These are phyloP conservation scores for Lordiphosa fenestrarum DNA, from an alignment of 2,888 invertebrate species.

Conservation along the genomic window DNA sequence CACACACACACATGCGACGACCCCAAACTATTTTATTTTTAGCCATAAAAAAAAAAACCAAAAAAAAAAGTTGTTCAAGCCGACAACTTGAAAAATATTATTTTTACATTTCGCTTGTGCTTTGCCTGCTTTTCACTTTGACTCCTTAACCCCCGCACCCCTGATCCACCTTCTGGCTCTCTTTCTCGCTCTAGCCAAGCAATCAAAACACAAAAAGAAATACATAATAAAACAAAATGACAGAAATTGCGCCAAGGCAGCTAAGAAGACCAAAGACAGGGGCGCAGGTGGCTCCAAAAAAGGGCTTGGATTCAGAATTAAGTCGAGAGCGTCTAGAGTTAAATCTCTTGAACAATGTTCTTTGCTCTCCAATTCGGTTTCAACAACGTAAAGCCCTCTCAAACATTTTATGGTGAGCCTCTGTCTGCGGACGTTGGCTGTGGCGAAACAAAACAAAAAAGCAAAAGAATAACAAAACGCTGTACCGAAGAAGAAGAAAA, in stretches of 20 bases:
- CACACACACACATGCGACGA: conserved; percentile 30
- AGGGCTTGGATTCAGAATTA: too few species aligned
- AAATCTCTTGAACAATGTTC: too few species aligned
- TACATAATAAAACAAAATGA: conserved; percentile 46
- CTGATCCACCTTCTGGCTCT: neutral
- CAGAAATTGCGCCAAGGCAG: conserved; percentile 53
- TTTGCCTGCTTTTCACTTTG: conserved; percentile 61
- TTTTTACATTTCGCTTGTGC: conserved; percentile 68
- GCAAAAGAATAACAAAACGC: conserved; percentile 44
- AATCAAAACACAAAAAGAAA: conserved; percentile 35
- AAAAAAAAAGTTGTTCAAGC: conserved; percentile 62
- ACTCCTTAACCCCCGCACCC: conserved; percentile 58
- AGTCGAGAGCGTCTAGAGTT: too few species aligned
- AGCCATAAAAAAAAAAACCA: conserved; percentile 36
- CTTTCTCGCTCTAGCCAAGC: conserved; percentile 2
- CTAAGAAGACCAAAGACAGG: conserved; percentile 16
- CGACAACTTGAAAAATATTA: conserved; percentile 70
- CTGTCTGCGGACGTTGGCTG: conserved; percentile 26
- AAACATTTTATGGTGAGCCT: conserved; percentile 12
- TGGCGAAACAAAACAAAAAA: conserved; percentile 49
- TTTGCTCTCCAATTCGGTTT: too few species aligned
- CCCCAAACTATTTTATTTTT: conserved; percentile 70
- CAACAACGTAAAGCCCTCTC: neutral
- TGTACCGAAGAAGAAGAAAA: conserved; percentile 27
- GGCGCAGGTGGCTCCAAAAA: conserved; percentile 1